These are phyloP conservation scores for Eristalis pertinax DNA, from an alignment of 2,888 invertebrate genomes.

Conservation along the genomic window DNA sequence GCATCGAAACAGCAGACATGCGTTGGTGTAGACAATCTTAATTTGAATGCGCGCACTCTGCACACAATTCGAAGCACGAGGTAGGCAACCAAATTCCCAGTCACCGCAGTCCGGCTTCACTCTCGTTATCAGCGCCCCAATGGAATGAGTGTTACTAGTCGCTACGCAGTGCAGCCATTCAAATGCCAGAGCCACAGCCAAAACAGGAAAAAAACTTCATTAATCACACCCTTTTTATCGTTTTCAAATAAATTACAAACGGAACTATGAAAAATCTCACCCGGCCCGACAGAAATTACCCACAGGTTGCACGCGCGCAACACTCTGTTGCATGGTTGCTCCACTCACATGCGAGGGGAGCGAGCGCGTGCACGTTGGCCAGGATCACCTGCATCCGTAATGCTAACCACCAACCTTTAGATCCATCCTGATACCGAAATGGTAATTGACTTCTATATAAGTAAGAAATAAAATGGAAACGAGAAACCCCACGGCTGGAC, in stretches of 20 bases:
- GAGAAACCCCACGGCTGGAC: slow-evolving; percentile 46
- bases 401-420: slow-evolving; percentile 72
- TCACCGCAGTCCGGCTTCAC: not conserved
- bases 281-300: slow-evolving; percentile 52
- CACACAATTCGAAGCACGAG: not conserved
- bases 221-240: slow-evolving; percentile 72
- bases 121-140: slow-evolving; percentile 42
- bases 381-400: slow-evolving; percentile 72
- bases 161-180: slow-evolving; percentile 30
- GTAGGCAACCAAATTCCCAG: not conserved
- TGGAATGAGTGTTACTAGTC: slow-evolving; percentile 45
- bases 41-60: slow-evolving; percentile 47
- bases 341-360: slow-evolving; percentile 2
- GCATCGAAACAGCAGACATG: not conserved
- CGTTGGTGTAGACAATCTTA: slow-evolving; percentile 49
- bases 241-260: slow-evolving; percentile 72
- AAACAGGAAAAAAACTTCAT: slow-evolving; percentile 60
- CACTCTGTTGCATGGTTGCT: not conserved
- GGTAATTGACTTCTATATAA: slow-evolving; percentile 72
- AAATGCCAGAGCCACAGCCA: slow-evolving; percentile 39
- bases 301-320: slow-evolving; percentile 35
- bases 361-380: slow-evolving; percentile 33
- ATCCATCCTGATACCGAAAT: slow-evolving; percentile 70
- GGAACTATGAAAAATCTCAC: slow-evolving; percentile 69
- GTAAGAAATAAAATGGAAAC: slow-evolving; percentile 69